A percentile compares a stretch with the other conserved stretches of the same genome.
phyloP scores from a whole-genome alignment of 2,888 invertebrate species.

The Megaustenia siamemsis region DNA sequence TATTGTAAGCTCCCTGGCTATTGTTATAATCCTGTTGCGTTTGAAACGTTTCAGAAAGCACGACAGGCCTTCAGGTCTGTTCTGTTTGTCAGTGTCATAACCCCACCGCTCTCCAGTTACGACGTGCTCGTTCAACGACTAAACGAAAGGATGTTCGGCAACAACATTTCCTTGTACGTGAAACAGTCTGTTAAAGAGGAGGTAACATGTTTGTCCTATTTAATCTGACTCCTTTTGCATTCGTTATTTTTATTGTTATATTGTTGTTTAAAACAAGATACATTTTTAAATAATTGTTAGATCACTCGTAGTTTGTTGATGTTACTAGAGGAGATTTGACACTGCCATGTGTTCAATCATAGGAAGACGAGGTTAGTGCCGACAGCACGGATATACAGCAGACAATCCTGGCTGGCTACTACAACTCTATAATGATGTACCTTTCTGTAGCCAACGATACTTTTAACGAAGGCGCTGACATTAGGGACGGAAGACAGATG shows the following conservation, averaged over 20 bases:
- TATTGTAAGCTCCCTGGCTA: too few species aligned
- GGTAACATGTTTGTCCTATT: constrained; percentile 9
- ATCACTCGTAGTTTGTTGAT: too few species aligned
- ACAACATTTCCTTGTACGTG: constrained; percentile 17
- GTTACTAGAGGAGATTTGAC: too few species aligned
- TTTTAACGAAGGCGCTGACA: constrained; percentile 19
- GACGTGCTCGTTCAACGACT: constrained; percentile 12
- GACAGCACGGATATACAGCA: constrained; percentile 28
- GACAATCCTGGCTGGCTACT: constrained; percentile 44
- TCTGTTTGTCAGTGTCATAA: constrained; percentile 45
- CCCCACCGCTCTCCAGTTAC: constrained; percentile 4
- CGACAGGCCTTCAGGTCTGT: constrained; percentile 44
- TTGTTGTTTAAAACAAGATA: too few species aligned
- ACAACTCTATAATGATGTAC: constrained; percentile 50
- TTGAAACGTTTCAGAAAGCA: constrained; percentile 30
- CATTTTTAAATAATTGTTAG: too few species aligned
- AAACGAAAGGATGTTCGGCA: constrained; percentile 41
- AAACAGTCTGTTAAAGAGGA: constrained; percentile 23
- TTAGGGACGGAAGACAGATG: constrained; percentile 28
- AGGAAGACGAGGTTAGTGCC: constrained; percentile 22
- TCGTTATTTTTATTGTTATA: too few species aligned
- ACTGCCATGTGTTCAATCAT: not conserved
- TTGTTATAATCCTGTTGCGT: not conserved
- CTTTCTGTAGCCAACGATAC: constrained; percentile 49
- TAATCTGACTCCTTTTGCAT: not conserved